These are phyloP conservation scores for Platycercus adscitus DNA, from an alignment of 2,113 vertebrate genomes.

Conservation along the genomic window DNA sequence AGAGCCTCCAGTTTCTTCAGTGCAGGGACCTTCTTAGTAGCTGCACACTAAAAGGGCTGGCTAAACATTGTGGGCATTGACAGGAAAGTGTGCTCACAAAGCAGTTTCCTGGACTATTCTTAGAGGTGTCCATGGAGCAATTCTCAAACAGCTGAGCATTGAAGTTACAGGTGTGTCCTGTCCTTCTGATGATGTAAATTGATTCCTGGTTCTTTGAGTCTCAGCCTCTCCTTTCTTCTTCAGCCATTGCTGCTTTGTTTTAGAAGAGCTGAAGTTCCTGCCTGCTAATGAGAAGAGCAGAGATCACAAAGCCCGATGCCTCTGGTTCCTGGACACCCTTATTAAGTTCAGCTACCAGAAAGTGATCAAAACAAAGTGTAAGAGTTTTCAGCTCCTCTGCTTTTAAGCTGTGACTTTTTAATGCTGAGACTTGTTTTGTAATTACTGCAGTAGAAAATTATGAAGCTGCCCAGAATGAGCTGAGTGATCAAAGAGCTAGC, in stretches of 20 bases:
- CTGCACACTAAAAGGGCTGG: background rate
- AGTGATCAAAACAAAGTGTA: constrained; percentile 82
- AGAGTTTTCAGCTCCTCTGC: constrained; percentile 53
- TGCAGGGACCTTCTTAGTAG: background rate
- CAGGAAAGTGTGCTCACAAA: background rate
- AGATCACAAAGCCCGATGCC: constrained; percentile 79
- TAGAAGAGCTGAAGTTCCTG: constrained; percentile 81
- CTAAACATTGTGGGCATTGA: background rate
- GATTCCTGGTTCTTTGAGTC: background rate
- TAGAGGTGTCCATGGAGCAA: background rate
- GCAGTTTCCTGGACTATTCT: background rate
- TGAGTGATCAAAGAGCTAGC: background rate
- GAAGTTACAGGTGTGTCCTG: background rate
- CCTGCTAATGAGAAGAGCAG: constrained; percentile 68
- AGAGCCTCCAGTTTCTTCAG: background rate
- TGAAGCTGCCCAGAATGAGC: background rate
- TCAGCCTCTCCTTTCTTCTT: background rate
- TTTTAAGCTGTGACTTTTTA: background rate
- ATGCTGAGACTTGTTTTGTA: background rate
- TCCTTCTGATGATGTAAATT: background rate
- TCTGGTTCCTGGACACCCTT: constrained; percentile 88
- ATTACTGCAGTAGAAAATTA: background rate
- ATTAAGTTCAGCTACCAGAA: constrained; percentile 80
- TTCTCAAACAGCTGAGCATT: background rate
- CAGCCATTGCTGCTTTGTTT: constrained; percentile 77